Evolutionary conservation across 1,140 invertebrate species (phyloP).

Genomic region (Triops cancriformis): DNA sequence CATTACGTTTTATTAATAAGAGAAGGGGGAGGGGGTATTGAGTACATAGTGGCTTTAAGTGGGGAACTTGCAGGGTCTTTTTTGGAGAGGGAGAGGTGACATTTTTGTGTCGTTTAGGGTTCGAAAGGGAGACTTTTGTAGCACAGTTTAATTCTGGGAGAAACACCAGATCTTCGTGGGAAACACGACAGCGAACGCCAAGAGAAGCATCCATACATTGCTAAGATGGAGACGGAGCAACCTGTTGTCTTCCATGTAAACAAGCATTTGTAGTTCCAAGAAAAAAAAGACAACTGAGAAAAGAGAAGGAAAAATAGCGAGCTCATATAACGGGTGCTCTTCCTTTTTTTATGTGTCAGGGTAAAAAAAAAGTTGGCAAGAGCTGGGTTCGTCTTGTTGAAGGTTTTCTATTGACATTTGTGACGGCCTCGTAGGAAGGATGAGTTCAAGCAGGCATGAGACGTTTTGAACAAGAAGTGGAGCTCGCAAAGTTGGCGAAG

Average conservation of each 20-base stretch:
- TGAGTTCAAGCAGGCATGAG: slow-evolving; percentile 12
- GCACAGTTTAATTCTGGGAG: background rate
- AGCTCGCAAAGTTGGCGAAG: background rate
- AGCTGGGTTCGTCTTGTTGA: background rate
- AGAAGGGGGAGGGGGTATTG: too few relatives aligned
- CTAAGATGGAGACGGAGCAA: background rate
- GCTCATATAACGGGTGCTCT: background rate
- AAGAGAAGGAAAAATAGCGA: background rate
- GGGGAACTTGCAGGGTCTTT: background rate
- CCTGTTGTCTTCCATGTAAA: slow-evolving; percentile 5
- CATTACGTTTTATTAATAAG: too few relatives aligned
- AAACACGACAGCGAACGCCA: background rate
- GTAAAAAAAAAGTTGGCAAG: background rate
- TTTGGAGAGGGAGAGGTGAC: background rate
- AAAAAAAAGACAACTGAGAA: background rate
- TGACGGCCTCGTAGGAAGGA: background rate
- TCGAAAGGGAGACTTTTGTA: background rate
- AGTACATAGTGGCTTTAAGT: too few relatives aligned
- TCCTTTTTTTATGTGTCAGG: background rate
- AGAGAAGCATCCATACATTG: background rate
- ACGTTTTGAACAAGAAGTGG: background rate
- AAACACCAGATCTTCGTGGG: background rate
- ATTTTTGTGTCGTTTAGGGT: background rate
- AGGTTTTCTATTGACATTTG: slow-evolving; percentile 2
- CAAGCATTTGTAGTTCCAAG: background rate